Percentiles rank a stretch among this genome's conserved stretches.
Conservation (phyloP, 2,113 vertebrate genomes). For the Sinocyclocheilus grahami region DNA sequence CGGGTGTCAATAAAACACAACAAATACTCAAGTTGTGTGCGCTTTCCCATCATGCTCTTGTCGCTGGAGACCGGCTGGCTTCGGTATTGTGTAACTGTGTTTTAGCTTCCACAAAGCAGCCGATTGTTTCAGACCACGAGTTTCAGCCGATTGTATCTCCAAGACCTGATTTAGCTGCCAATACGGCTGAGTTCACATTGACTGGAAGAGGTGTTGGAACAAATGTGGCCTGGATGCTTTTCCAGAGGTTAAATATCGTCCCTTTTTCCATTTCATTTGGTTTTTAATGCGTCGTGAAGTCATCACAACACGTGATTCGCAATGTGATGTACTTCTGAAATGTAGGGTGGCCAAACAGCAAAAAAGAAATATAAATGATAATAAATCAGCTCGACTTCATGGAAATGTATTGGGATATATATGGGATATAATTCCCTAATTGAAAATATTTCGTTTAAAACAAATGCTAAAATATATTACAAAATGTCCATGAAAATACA, state of each 20-base stretch:
- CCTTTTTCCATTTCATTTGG: neutral
- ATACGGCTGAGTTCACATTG: slow-evolving; percentile 53
- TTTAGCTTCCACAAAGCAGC: slow-evolving; percentile 69
- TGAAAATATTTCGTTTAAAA: neutral
- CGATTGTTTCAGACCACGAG: slow-evolving; percentile 66
- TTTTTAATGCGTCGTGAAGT: neutral
- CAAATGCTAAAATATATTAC: neutral
- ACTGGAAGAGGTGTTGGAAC: slow-evolving; percentile 31
- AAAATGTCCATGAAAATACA: neutral
- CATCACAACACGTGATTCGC: neutral
- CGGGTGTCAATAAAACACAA: neutral
- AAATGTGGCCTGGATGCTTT: neutral
- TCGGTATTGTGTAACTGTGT: slow-evolving; percentile 52
- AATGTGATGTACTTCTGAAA: neutral
- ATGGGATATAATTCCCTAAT: neutral
- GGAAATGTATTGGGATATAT: too few species aligned
- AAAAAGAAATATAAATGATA: too few species aligned
- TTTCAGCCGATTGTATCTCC: slow-evolving; percentile 65
- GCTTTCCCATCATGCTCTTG: slow-evolving; percentile 51
- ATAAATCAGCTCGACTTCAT: neutral
- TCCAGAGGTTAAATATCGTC: slow-evolving; percentile 1
- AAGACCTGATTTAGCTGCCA: slow-evolving; percentile 61
- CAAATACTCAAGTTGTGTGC: neutral
- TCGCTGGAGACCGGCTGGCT: slow-evolving; percentile 50
- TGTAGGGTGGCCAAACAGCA: too few species aligned